phyloP scores from a whole-genome alignment of 2,113 vertebrate species.

The Saimiri boliviensis region DNA sequence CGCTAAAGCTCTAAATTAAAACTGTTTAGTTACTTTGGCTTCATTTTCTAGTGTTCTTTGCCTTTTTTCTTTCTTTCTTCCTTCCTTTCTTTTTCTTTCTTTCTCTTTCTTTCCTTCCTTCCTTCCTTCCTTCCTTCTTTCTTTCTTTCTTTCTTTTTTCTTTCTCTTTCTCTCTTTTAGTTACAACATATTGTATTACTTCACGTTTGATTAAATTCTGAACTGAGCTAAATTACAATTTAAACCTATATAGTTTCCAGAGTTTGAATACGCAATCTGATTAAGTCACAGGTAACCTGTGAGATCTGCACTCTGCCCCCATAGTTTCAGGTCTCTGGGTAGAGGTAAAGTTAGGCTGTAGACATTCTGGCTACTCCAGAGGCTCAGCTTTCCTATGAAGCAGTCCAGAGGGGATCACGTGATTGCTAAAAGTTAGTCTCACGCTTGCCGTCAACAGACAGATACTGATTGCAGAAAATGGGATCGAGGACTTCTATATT shows the following conservation, averaged over 20 bases:
- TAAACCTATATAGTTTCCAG: neutral
- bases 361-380: neutral
- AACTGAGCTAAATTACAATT: neutral
- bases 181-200: neutral
- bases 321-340: neutral
- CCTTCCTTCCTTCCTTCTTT: no score
- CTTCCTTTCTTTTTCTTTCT: no score
- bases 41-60: neutral
- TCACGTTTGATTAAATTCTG: neutral
- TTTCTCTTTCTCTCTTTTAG: neutral
- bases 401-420: no score
- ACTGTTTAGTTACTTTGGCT: neutral
- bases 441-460: neutral
- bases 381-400: neutral
- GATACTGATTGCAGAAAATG: neutral
- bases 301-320: neutral
- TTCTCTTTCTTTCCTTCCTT: no score
- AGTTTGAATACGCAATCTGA: neutral
- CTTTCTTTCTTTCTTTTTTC: no score
- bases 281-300: neutral
- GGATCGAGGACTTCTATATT: neutral
- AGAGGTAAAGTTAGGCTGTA: neutral
- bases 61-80: no score
- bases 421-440: neutral
- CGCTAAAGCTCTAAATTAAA: fast-evolving